Evolutionary conservation across 2,797 vertebrate species (phyloP), one percentile per base, ranked within the genome.

Genomic region (Gymnothorax javanicus): DNA sequence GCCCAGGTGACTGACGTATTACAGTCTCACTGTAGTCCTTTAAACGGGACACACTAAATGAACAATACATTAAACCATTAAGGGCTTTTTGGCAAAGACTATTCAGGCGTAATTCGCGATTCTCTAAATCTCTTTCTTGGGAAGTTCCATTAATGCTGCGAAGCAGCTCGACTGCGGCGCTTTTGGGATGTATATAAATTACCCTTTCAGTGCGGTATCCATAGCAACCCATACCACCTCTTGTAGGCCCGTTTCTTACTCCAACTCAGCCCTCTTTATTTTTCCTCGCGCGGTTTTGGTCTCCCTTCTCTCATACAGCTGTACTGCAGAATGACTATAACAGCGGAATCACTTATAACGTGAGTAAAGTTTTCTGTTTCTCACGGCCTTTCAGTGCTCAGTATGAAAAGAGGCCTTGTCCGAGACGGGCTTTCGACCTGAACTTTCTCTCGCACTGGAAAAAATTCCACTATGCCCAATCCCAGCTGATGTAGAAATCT

Each of bases 371-470:
- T 71, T 73, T 88, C 88, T 67, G 73, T 92, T 93, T 92, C 92
- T 92, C 92, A 93, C 87, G 88, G 88, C 90, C 90, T 89, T 43
- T 87, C n/a, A 83, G 54, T 15, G 33, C 33, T 7, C 12, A 43
- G 89, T 89, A 92, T 94, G 91, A 94, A 93, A 93, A 91, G 93
- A 87, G 88, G 87, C 92, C 91, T 93, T 93, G 93, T 95, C 93
- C 92, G 2, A 4, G 84, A 88, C 91, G 89, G 89, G 92, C 93
- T 92, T 93, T 92, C 90, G 93, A 92, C 91, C 91, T 85, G 67
- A 4, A 25, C 54, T 71, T 77, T 75, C 79, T 64, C 43, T 62
- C 27, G 52, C 52, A 7, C 52, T 52, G 23, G 50, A 50, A 43
- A 77, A 81, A 20, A 81, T 56, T 7, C 17, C 17, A 54, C 77